Percentiles rank a stretch among this genome's conserved stretches.
These are phyloP conservation scores for Heteropelma amictum DNA, from an alignment of 2,888 invertebrate genomes.

Conservation along the genomic window DNA sequence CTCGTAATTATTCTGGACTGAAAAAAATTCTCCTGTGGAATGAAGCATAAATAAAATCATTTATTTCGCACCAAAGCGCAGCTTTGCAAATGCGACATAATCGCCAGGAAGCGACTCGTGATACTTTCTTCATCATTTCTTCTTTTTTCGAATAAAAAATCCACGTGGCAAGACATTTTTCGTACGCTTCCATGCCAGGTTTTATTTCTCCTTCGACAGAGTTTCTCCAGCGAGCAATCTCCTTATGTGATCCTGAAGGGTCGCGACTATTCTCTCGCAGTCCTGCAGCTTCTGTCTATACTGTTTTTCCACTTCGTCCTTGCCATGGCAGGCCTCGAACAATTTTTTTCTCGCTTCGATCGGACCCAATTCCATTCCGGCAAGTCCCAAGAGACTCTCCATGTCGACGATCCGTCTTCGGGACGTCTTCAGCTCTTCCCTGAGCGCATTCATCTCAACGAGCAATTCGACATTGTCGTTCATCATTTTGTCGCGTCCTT, in stretches of 20 bases:
- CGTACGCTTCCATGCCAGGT: too few relatives aligned
- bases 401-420: slow-evolving; percentile 84
- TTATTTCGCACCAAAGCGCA: too few relatives aligned
- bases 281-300: slow-evolving; percentile 77
- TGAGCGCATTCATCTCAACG: slow-evolving; percentile 87
- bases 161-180: not conserved
- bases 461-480: slow-evolving; percentile 88
- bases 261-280: slow-evolving; percentile 76
- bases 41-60: too few relatives aligned
- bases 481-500: slow-evolving; percentile 76
- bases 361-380: slow-evolving; percentile 81
- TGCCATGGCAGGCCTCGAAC: slow-evolving; percentile 81
- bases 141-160: too few relatives aligned
- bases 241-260: slow-evolving; percentile 78
- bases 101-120: too few relatives aligned
- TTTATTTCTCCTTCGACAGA: not conserved
- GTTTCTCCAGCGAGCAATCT: slow-evolving; percentile 67
- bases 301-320: slow-evolving; percentile 81
- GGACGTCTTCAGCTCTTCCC: slow-evolving; percentile 84
- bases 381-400: slow-evolving; percentile 85
- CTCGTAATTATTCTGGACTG: too few relatives aligned
- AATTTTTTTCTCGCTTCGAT: slow-evolving; percentile 83
- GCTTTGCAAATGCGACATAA: too few relatives aligned
- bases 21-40: too few relatives aligned
- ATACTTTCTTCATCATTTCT: too few relatives aligned